phyloP scores from a whole-genome alignment of 2,888 invertebrate species.

The Tridacna crocea region DNA sequence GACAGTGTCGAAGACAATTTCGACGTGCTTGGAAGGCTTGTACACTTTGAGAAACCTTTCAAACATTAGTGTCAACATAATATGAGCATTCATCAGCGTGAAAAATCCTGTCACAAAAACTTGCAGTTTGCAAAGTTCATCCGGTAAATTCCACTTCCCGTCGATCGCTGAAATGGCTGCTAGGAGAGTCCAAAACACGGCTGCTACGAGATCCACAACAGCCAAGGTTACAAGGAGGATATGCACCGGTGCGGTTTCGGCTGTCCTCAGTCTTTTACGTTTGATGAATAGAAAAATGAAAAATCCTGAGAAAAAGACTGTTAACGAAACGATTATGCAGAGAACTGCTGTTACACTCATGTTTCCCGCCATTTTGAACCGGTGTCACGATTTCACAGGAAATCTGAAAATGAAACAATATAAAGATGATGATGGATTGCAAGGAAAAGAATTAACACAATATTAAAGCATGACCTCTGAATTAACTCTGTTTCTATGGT shows the following conservation, averaged over 20 bases:
- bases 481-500: no score
- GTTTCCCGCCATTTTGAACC: conserved; percentile 36
- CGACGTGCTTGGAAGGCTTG: conserved; percentile 70
- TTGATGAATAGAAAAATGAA: conserved; percentile 53
- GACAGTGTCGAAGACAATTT: conserved; percentile 66
- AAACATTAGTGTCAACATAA: conserved; percentile 65
- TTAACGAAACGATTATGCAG: conserved; percentile 39
- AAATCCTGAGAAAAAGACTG: conserved; percentile 47
- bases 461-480: no score
- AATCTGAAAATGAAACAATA: not conserved
- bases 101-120: conserved; percentile 66
- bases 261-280: conserved; percentile 57
- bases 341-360: conserved; percentile 37
- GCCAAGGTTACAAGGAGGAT: conserved; percentile 58
- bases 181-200: conserved; percentile 66
- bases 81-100: conserved; percentile 66
- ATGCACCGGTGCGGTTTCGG: conserved; percentile 48
- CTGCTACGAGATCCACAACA: conserved; percentile 64
- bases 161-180: conserved; percentile 55
- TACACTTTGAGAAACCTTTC: conserved; percentile 68
- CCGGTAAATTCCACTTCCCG: conserved; percentile 62
- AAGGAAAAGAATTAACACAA: not conserved
- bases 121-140: conserved; percentile 66
- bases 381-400: not conserved
- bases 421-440: not conserved